These are phyloP conservation scores for Heliconius hewitsoni DNA, from an alignment of 1,140 invertebrate species.

Conservation along the genomic window DNA sequence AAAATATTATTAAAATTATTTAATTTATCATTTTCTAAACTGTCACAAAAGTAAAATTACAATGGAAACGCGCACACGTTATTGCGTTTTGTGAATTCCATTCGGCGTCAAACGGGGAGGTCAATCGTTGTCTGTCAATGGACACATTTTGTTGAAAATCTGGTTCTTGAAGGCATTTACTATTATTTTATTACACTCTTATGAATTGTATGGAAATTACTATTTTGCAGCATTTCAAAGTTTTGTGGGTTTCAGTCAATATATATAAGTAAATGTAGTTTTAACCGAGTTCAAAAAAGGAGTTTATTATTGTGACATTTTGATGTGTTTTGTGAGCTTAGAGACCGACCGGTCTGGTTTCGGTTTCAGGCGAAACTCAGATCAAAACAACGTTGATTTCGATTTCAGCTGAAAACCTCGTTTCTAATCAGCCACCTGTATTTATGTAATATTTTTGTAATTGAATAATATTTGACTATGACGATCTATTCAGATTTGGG, in stretches of 20 bases:
- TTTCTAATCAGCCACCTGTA: too few species aligned
- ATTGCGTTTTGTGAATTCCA: slow-evolving; percentile 38
- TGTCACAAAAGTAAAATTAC: not conserved
- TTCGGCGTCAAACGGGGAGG: slow-evolving; percentile 36
- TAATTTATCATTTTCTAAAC: not conserved
- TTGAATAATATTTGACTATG: too few species aligned
- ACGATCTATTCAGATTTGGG: too few species aligned
- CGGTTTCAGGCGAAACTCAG: too few species aligned
- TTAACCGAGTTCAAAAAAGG: too few species aligned
- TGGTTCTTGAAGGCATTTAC: slow-evolving; percentile 22
- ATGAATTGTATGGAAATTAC: not conserved
- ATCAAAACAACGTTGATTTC: too few species aligned
- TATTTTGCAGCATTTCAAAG: slow-evolving; percentile 1
- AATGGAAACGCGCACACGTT: slow-evolving; percentile 28
- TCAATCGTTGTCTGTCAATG: slow-evolving; percentile 31
- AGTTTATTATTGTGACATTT: too few species aligned
- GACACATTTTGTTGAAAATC: slow-evolving; percentile 19
- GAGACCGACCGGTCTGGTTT: too few species aligned
- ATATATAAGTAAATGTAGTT: not conserved
- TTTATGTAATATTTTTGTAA: too few species aligned
- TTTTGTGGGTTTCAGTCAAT: not conserved
- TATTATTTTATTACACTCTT: slow-evolving; percentile 15
- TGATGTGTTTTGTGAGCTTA: too few species aligned
- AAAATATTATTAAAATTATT: too few species aligned
- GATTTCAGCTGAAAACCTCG: too few species aligned